Evolutionary conservation across 2,888 invertebrate species (phyloP), one percentile per base, ranked within the genome.

Genomic region (Sinopyrophorus schimmeli): DNA sequence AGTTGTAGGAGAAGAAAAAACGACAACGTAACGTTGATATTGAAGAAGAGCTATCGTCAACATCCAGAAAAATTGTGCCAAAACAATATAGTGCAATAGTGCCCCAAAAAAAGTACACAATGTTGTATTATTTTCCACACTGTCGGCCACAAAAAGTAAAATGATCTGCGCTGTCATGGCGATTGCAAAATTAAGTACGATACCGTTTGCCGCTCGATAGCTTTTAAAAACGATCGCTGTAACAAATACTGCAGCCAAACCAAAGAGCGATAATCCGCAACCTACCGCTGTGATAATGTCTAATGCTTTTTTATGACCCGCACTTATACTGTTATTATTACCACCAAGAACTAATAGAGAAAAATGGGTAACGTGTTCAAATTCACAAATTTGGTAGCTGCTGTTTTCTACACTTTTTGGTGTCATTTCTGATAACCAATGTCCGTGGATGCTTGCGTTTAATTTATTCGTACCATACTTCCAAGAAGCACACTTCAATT

Each of bases 41-140:
- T 84, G 83, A 16, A 83, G 61, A 0, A 81, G 73, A 1, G 82
- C 83, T 28, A 83, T 82, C 6, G 83, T 79, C 18, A 84, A 64
- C 83, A 84, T 84, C 85, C 84, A 85, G 54, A 79, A 77, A 65
- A 84, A 84, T 1, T 83, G 80, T 0, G 80, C 76, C 7, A 84
- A 62, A 14, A 82, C 76, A 12, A 81, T 77, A 63, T 83, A 84
- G 63, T 84, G 84, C 5, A 84, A 61, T 2, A 75, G 55, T 1
- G 80, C 76, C 1, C 83, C 83, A 1, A 78, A 69, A 5, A 77
- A 57, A 64, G 80, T 73, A 60, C 85, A 85, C 1, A 70, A 49
- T 0, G 74, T 60, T 28, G 66, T 67, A 32, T 73, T 69, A 17
- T 69, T 66, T 7, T 5, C 16, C 0, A 75, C 60, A 26, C 66